phyloP scores from a whole-genome alignment of 2,797 vertebrate species.

The Fratercula arctica region DNA sequence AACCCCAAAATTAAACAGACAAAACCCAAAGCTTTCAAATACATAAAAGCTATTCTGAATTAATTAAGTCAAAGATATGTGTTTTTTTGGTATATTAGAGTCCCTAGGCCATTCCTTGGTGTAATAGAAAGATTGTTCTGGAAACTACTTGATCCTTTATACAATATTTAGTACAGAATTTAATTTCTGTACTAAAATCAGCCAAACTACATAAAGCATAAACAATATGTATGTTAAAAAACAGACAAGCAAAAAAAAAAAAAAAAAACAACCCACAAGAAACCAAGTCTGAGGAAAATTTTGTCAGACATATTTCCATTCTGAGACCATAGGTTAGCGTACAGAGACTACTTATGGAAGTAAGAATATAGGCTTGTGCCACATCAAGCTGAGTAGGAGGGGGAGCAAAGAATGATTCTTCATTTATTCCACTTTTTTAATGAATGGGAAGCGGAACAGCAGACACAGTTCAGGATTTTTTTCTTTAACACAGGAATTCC shows the following conservation, averaged over 20 bases:
- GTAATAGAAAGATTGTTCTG: background rate
- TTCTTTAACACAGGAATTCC: background rate
- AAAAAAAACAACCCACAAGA: background rate
- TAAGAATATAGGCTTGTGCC: background rate
- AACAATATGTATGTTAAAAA: background rate
- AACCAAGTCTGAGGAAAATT: background rate
- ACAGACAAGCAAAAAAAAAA: too few species aligned
- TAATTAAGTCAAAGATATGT: background rate
- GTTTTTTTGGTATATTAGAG: background rate
- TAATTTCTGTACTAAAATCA: background rate
- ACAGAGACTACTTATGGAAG: background rate
- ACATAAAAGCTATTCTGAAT: background rate
- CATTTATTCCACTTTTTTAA: background rate
- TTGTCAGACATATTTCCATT: background rate
- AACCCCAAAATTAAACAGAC: accelerated
- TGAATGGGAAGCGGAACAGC: background rate
- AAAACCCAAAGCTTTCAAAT: background rate
- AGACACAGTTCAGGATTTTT: background rate
- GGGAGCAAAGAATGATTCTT: background rate
- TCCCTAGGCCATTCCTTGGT: background rate
- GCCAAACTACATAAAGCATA: background rate
- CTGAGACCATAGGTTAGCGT: background rate
- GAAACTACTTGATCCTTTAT: background rate
- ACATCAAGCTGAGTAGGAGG: background rate
- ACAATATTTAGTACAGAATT: background rate